Percentiles rank a stretch among this genome's conserved stretches.
These are phyloP conservation scores for Saccostrea glomerata DNA, from an alignment of 1,140 invertebrate species.

Conservation along the genomic window DNA sequence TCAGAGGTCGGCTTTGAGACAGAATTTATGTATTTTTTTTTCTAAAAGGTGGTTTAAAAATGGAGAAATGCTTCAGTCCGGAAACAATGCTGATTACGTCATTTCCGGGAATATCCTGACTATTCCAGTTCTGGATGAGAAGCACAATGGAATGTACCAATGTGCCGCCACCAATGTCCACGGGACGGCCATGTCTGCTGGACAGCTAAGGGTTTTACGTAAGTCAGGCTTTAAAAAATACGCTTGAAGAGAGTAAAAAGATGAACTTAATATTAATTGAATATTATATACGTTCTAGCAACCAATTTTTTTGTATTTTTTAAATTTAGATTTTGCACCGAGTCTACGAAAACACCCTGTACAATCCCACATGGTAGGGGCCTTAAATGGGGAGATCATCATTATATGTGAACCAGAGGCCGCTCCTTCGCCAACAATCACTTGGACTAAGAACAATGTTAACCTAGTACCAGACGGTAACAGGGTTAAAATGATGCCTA, in stretches of 20 bases:
- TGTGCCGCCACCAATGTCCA: constrained; percentile 92
- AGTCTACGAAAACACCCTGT: constrained; percentile 94
- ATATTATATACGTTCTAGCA: background rate
- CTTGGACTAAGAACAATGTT: constrained; percentile 91
- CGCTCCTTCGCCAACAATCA: constrained; percentile 87
- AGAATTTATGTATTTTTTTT: constrained; percentile 60
- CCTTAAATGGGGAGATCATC: constrained; percentile 93
- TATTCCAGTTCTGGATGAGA: constrained; percentile 51
- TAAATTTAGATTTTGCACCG: constrained; percentile 87
- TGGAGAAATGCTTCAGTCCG: constrained; percentile 77
- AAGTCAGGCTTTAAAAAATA: background rate
- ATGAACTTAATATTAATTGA: background rate
- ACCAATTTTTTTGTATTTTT: background rate
- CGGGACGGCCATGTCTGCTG: constrained; percentile 91
- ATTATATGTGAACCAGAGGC: constrained; percentile 96
- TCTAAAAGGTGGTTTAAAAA: constrained; percentile 87
- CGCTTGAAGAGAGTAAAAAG: background rate
- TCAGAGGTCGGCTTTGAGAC: too few species aligned
- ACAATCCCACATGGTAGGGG: constrained; percentile 92
- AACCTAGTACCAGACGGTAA: constrained; percentile 44
- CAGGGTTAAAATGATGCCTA: constrained; percentile 58
- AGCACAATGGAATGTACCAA: constrained; percentile 94
- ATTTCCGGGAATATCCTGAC: constrained; percentile 56
- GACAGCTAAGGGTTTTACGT: constrained; percentile 86
- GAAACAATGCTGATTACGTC: constrained; percentile 76